phyloP scores from a whole-genome alignment of 2,888 invertebrate species.

The Eupithecia vulgata region DNA sequence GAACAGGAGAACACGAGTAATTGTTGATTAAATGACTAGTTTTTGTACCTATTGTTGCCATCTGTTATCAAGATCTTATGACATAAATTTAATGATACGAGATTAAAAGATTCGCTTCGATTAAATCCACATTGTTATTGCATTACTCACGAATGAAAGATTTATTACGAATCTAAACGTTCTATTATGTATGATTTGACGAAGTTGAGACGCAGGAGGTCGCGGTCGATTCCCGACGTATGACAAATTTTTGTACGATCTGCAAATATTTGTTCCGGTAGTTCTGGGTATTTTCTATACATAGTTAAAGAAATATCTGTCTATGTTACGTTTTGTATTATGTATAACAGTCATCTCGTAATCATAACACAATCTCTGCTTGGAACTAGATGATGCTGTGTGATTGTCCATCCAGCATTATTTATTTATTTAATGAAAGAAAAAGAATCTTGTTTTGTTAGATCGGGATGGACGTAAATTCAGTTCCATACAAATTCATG shows the following conservation, averaged over 20 bases:
- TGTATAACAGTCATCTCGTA: no score
- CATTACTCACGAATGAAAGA: not conserved
- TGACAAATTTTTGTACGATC: no score
- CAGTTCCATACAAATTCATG: not conserved
- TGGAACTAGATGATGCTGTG: no score
- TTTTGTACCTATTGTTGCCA: constrained; percentile 5
- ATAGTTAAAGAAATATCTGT: no score
- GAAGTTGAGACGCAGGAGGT: no score
- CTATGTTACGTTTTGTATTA: no score
- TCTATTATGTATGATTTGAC: no score
- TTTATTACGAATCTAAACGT: not conserved
- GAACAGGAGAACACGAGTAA: constrained; percentile 15
- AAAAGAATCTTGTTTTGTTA: not conserved
- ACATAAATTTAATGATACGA: not conserved
- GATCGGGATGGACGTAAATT: not conserved
- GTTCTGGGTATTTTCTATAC: no score
- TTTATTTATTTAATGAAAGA: not conserved
- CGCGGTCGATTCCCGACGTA: no score
- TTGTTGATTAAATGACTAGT: constrained; percentile 10
- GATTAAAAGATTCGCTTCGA: not conserved
- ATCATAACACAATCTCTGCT: no score
- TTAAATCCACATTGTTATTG: not conserved
- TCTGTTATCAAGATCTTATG: not conserved
- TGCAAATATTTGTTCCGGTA: no score
- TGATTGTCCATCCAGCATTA: no score